Conservation (phyloP, 1,140 invertebrate genomes). For the Colletes latitarsis region DNA sequence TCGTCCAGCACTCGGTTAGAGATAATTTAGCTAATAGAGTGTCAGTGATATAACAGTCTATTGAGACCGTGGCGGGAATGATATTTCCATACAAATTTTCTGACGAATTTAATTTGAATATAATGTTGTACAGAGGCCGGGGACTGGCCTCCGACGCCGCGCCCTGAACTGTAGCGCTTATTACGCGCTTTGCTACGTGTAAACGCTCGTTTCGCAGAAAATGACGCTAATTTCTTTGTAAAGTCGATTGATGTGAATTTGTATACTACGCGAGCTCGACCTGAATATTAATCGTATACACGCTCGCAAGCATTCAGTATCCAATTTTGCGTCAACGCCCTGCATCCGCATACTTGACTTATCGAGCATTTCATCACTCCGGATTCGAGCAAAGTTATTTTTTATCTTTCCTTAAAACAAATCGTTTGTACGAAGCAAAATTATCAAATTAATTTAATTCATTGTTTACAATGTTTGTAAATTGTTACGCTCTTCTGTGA, state of each 20-base stretch:
- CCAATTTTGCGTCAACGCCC: not conserved
- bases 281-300: no score
- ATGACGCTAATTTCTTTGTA: not conserved
- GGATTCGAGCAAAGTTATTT: no score
- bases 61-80: not conserved
- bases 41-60: conserved; percentile 17
- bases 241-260: not conserved
- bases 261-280: not conserved
- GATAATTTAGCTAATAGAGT: conserved; percentile 61
- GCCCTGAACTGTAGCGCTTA: no score
- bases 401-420: no score
- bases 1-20: conserved; percentile 45
- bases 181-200: no score
- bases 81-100: conserved; percentile 5
- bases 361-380: no score
- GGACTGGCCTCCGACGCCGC: not conserved
- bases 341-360: no score
- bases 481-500: no score
- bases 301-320: no score
- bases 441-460: no score
- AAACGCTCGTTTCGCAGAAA: not conserved
- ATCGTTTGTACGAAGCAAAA: no score
- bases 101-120: not conserved
- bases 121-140: not conserved
- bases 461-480: no score